Base-by-base conservation (phyloP, 2,888 invertebrate genomes). In the Pinctada fucata region DNA sequence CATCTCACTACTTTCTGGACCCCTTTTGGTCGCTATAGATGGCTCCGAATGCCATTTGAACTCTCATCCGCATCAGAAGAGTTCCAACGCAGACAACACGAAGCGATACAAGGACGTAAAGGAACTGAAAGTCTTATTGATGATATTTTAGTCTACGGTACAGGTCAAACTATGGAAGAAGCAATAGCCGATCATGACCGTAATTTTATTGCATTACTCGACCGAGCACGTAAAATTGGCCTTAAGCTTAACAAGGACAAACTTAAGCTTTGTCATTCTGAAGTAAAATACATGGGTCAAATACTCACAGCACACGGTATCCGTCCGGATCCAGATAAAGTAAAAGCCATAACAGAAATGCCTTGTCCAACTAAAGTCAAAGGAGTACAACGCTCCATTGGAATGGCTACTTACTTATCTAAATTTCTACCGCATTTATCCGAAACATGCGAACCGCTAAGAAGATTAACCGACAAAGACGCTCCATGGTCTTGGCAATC, bases 1-100 rank as follows among this genome's bases (percentile, higher is more conserved):
- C 80, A 58, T 49, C 78, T 85, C n/a, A 86, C 82, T 31, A 84
- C 84, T 8, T 85, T 84, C 72, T 52, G 69, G n/a, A 83, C 84
- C 8, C 82, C 80, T 13, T 84, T 73, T 72, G 83, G 84, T 50
- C 3, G 85, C 52, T 84, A 82, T 71, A 63, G 82, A 45, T 86
- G 84, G 75, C 48, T 69, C 4, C 68, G 69, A 8, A 50, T 69
- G 52, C 75, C 58, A 13, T 75, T 75, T 58, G 52, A 63, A 72
- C 52, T 72, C 10, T 72, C 72, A 5, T 72, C 72, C 45, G 72
- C 72, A 45, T 49, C 73, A 4, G 76, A 63, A 48, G 70, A 76
- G 16, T 76, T 76, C 63, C 76, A 76, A 58, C 75, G 70, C 47
- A 70, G 48, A 47, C 70, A 70, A 49, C 70, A 76, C 63, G 64